These are phyloP conservation scores for Acanthurus leucopareius DNA, from an alignment of 2,797 vertebrate species.

Conservation along the genomic window DNA sequence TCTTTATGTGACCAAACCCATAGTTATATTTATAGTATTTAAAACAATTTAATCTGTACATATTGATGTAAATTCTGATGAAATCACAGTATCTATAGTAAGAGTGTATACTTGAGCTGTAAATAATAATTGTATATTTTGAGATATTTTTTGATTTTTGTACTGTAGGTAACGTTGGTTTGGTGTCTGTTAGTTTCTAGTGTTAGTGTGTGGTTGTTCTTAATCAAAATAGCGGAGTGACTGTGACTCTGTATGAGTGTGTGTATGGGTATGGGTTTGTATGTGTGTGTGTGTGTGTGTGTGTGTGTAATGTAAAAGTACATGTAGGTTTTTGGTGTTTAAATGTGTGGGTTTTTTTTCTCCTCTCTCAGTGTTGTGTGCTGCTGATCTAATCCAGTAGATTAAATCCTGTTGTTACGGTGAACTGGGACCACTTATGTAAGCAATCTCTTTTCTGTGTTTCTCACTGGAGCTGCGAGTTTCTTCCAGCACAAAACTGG, in stretches of 20 bases:
- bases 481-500: conserved; percentile 63
- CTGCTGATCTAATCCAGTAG: conserved; percentile 76
- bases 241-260: conserved; percentile 36
- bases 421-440: conserved; percentile 70
- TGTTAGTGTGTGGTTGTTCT: conserved; percentile 75
- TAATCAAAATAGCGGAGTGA: conserved; percentile 56
- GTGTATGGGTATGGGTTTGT: conserved; percentile 16
- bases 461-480: conserved; percentile 58
- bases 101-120: conserved; percentile 84
- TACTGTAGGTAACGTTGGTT: conserved; percentile 82
- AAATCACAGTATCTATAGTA: conserved; percentile 82
- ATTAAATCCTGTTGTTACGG: conserved; percentile 64
- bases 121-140: conserved; percentile 88
- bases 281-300: conserved; percentile 26
- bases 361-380: conserved; percentile 80
- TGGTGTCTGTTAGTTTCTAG: conserved; percentile 74
- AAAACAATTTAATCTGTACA: conserved; percentile 84
- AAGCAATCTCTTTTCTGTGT: conserved; percentile 66
- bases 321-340: conserved; percentile 76
- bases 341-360: conserved; percentile 71
- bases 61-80: conserved; percentile 86
- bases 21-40: conserved; percentile 87
- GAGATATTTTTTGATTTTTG: conserved; percentile 85
- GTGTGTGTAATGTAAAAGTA: conserved; percentile 58
- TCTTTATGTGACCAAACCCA: conserved; percentile 82